Evolutionary conservation across 2,113 vertebrate species (phyloP).

Genomic region (Sinocyclocheilus anshuiensis): DNA sequence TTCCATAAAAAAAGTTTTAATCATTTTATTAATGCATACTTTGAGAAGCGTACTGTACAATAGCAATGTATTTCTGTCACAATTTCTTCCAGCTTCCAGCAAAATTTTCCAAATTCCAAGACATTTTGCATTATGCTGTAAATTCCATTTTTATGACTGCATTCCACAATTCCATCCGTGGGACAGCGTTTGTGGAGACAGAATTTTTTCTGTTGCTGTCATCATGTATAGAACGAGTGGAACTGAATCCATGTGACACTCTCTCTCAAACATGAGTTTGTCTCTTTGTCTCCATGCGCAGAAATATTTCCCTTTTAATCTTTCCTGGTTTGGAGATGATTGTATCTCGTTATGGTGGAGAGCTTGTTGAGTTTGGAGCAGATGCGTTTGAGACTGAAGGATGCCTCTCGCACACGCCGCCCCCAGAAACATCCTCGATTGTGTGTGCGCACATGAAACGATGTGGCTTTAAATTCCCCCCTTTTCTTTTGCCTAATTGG

Average conservation of each 20-base stretch:
- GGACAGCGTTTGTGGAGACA: background rate
- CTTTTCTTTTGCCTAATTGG: slow-evolving; percentile 77
- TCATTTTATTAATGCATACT: background rate
- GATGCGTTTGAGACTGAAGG: slow-evolving; percentile 58
- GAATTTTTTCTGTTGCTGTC: background rate
- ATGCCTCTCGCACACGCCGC: slow-evolving; percentile 49
- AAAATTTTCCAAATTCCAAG: background rate
- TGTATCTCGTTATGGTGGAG: slow-evolving; percentile 51
- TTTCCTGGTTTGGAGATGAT: slow-evolving; percentile 40
- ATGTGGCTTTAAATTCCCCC: slow-evolving; percentile 66
- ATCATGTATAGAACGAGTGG: background rate
- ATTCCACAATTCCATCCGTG: background rate
- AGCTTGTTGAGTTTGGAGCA: slow-evolving; percentile 58
- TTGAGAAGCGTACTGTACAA: background rate
- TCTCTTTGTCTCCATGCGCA: background rate
- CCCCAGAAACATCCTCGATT: slow-evolving; percentile 54
- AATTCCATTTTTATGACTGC: background rate
- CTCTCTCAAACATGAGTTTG: background rate
- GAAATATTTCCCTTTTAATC: slow-evolving; percentile 21
- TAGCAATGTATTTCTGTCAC: background rate
- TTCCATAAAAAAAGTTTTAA: background rate
- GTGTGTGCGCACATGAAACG: slow-evolving; percentile 66
- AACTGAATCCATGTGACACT: background rate
- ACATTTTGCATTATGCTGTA: background rate
- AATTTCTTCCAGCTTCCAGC: background rate